Evolutionary conservation across 2,113 vertebrate species (phyloP).

Genomic region (Burhinus oedicnemus): DNA sequence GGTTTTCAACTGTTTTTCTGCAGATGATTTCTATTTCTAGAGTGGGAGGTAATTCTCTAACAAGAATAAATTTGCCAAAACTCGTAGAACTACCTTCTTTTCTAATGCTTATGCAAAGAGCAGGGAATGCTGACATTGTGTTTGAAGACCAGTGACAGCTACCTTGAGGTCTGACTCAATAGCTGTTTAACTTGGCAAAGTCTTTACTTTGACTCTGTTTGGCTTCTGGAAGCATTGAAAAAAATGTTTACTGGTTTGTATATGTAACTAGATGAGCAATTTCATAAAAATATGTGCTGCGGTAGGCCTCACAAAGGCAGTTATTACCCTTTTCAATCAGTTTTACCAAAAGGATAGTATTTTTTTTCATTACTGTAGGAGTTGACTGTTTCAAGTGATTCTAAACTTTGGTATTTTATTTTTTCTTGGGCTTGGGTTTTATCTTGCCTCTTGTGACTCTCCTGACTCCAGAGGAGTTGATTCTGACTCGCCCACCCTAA

Average conservation of each 20-base stretch:
- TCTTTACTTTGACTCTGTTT: neutral
- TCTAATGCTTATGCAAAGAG: neutral
- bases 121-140: neutral
- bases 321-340: neutral
- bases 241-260: neutral
- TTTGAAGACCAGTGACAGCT: neutral
- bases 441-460: neutral
- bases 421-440: neutral
- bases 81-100: neutral
- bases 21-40: neutral
- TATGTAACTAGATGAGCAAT: neutral
- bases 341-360: neutral
- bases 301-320: neutral
- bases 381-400: neutral
- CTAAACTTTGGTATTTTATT: neutral
- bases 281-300: neutral
- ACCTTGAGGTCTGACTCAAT: neutral
- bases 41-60: neutral
- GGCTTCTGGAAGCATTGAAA: neutral
- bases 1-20: neutral
- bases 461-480: neutral
- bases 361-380: neutral
- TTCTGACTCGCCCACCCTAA: rapidly evolving
- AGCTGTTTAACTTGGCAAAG: neutral
- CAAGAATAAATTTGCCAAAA: neutral